Percentiles rank a stretch among this genome's conserved stretches.
Conservation (phyloP, 2,888 invertebrate species). For the Pseudococcus jackbeardsleyi region DNA sequence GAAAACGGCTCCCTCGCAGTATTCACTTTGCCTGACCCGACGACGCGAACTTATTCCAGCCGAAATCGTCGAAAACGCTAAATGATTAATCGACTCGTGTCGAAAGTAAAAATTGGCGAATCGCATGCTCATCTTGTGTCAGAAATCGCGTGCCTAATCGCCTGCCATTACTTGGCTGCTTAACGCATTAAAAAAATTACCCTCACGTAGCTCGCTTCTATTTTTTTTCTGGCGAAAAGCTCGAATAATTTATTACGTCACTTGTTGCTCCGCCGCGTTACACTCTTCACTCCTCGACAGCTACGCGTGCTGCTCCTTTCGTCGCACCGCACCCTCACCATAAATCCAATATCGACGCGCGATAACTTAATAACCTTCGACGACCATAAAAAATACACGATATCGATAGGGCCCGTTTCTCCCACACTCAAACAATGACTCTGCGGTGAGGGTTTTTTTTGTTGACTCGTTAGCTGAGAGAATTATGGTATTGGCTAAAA, state of each 20-base stretch:
- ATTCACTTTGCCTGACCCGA: no score
- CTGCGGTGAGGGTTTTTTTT: neutral
- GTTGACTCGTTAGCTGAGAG: neutral
- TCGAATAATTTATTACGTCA: slow-evolving; percentile 32
- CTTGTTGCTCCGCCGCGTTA: neutral
- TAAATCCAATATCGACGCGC: slow-evolving; percentile 1
- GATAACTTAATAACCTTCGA: slow-evolving; percentile 23
- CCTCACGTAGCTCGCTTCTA: neutral
- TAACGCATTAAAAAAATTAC: slow-evolving; percentile 24
- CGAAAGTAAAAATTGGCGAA: slow-evolving; percentile 13
- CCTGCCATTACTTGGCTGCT: slow-evolving; percentile 2
- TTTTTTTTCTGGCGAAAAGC: neutral
- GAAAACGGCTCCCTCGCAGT: no score
- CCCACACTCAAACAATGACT: neutral
- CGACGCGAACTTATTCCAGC: no score
- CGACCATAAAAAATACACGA: neutral
- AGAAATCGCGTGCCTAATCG: slow-evolving; percentile 11
- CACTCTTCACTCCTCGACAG: neutral
- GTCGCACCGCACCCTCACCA: neutral
- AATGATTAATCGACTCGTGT: slow-evolving; percentile 18
- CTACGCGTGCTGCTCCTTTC: neutral
- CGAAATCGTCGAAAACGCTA: neutral
- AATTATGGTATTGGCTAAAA: no score
- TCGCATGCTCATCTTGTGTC: slow-evolving; percentile 4
- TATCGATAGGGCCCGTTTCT: neutral